A percentile compares a stretch with the other conserved stretches of the same genome.
Evolutionary conservation across 2,113 vertebrate genomes (phyloP).

Genomic region (Galbula dea): DNA sequence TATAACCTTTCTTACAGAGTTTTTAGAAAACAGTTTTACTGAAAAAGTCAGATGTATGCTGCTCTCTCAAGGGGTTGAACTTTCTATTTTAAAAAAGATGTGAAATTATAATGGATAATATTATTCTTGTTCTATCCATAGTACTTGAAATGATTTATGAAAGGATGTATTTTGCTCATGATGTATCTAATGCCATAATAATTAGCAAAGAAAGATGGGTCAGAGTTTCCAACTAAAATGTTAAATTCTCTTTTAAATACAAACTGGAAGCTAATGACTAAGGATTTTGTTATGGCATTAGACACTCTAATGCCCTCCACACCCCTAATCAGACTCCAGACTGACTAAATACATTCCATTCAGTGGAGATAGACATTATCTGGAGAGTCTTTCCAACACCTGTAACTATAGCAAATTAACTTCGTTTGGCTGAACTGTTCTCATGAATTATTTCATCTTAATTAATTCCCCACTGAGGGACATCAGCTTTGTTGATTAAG

Average conservation of each 20-base stretch:
- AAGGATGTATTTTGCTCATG: not conserved
- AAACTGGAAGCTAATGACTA: not conserved
- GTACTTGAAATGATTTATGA: not conserved
- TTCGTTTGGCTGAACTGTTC: not conserved
- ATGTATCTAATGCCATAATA: not conserved
- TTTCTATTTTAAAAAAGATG: not conserved
- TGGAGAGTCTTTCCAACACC: not conserved
- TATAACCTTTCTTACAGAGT: not conserved
- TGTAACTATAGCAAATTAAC: not conserved
- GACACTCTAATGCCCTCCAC: not conserved
- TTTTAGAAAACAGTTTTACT: not conserved
- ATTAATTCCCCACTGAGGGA: not conserved
- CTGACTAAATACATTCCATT: not conserved
- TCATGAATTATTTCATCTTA: not conserved
- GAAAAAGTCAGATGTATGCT: not conserved
- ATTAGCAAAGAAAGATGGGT: not conserved
- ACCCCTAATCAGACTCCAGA: not conserved
- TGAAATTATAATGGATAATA: not conserved
- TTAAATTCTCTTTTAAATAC: not conserved
- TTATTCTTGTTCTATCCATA: not conserved
- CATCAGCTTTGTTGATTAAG: not conserved
- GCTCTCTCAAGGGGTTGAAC: not conserved
- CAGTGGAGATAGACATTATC: rapidly evolving
- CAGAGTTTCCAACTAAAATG: not conserved
- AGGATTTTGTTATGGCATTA: not conserved